These are phyloP conservation scores for Microcebus jonahi DNA, from an alignment of 2,113 vertebrate species.

Conservation along the genomic window DNA sequence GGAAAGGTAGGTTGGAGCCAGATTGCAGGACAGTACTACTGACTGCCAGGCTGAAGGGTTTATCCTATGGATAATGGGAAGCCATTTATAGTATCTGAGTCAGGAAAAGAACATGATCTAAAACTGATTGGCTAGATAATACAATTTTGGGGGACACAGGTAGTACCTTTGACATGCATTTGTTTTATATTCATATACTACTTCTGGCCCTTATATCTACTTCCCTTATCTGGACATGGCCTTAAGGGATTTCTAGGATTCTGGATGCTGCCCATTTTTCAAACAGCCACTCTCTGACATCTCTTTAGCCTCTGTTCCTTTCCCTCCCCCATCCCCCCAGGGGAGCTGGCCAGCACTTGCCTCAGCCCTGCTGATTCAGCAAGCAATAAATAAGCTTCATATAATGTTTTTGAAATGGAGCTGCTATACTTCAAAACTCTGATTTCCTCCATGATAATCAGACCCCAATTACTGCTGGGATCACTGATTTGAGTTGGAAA, in stretches of 20 bases:
- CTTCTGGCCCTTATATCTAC: not conserved
- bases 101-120: conserved; percentile 41
- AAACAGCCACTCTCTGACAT: conserved; percentile 9
- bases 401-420: conserved; percentile 44
- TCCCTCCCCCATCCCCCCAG: not conserved
- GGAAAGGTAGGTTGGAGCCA: conserved; percentile 12
- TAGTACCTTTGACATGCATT: not conserved
- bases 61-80: conserved; percentile 59
- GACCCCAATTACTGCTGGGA: not conserved
- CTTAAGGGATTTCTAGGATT: conserved; percentile 27
- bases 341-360: not conserved
- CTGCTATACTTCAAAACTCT: conserved; percentile 37
- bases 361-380: conserved; percentile 33
- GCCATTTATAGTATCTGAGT: conserved; percentile 45
- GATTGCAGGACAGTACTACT: not conserved
- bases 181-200: conserved; percentile 8
- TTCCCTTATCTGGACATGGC: not conserved
- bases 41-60: conserved; percentile 42
- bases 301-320: conserved; percentile 35
- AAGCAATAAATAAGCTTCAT: conserved; percentile 55
- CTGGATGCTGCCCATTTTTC: not conserved
- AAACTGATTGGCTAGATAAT: conserved; percentile 4
- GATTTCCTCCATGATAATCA: conserved; percentile 65
- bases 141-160: conserved; percentile 6
- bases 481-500: conserved; percentile 54